Evolutionary conservation across 1,140 invertebrate species (phyloP).

Genomic region (Drosophila teissieri): DNA sequence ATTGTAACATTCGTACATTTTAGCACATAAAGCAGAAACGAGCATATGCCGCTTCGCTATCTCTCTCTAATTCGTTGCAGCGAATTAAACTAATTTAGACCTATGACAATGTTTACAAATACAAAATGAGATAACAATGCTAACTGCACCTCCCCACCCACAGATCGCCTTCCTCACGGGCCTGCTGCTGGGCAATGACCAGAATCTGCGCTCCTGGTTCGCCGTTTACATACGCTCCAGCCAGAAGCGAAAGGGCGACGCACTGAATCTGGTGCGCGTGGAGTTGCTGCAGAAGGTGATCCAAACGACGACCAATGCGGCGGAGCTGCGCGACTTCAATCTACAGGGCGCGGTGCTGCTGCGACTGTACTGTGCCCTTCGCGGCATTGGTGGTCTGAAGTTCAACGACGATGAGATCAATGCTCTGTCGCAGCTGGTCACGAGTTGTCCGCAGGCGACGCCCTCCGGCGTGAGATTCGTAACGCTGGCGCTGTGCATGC

Average conservation of each 20-base stretch:
- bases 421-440: constrained; percentile 93
- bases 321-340: constrained; percentile 86
- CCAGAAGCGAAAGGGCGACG: constrained; percentile 94
- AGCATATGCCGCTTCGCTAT: neutral
- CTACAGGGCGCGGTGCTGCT: constrained; percentile 92
- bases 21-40: neutral
- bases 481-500: constrained; percentile 96
- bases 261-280: constrained; percentile 90
- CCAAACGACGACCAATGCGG: constrained; percentile 85
- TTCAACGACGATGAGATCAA: constrained; percentile 97
- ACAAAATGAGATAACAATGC: constrained; percentile 7
- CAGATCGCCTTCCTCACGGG: constrained; percentile 95
- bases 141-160: constrained; percentile 14
- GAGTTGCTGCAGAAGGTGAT: constrained; percentile 90
- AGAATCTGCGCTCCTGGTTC: constrained; percentile 95
- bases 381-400: constrained; percentile 96
- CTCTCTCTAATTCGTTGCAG: neutral
- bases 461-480: constrained; percentile 96
- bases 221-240: constrained; percentile 95
- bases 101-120: neutral
- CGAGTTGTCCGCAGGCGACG: constrained; percentile 94
- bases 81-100: neutral
- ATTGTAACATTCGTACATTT: neutral
- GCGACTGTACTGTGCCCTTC: constrained; percentile 95
- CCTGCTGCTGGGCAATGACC: constrained; percentile 95